Percentiles rank a stretch among this genome's conserved stretches.
These are phyloP conservation scores for Parazoanthus swiftii DNA, from an alignment of 92 coral and sea anemone species.

Conservation along the genomic window DNA sequence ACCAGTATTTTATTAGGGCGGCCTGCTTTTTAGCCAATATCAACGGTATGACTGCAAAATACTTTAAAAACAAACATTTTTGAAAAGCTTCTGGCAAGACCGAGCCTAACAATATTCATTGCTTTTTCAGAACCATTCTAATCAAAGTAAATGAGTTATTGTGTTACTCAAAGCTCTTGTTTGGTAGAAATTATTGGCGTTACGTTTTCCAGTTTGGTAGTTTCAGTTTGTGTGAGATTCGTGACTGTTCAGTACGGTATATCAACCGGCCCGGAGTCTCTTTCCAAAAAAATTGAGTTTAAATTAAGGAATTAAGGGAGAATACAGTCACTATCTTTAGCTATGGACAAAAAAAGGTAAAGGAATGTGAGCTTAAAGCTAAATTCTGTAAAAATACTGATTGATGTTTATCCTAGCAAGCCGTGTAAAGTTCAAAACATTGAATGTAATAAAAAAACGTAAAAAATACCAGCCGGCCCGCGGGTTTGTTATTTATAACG, in stretches of 20 bases:
- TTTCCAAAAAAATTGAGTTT: conserved; percentile 8
- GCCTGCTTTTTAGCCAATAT: conserved; percentile 12
- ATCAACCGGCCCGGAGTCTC: conserved; percentile 14
- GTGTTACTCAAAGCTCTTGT: conserved; percentile 11
- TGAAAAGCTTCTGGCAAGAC: conserved; percentile 11
- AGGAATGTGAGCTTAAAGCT: conserved; percentile 8
- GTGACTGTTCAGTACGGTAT: conserved; percentile 11
- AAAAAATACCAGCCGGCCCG: conserved; percentile 15
- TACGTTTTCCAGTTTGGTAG: conserved; percentile 11
- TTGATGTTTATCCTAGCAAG: conserved; percentile 14
- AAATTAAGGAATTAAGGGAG: conserved; percentile 2
- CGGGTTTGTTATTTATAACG: conserved; percentile 13
- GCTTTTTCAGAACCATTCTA: conserved; percentile 10
- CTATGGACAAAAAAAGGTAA: conserved; percentile 6
- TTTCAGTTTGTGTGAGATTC: conserved; percentile 10
- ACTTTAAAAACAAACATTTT: conserved; percentile 3
- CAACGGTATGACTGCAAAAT: conserved; percentile 11
- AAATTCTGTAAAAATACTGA: conserved; percentile 11
- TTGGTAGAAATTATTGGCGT: conserved; percentile 7
- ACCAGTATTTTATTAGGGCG: conserved; percentile 16
- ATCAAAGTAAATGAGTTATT: conserved; percentile 8
- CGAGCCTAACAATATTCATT: conserved; percentile 10
- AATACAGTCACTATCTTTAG: conserved; percentile 6
- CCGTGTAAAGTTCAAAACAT: conserved; percentile 11
- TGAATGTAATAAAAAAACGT: conserved; percentile 1